Evolutionary conservation across 2,113 vertebrate genomes (phyloP), one percentile per base, ranked within the genome.

Genomic region (Nyctibius bracteatus): DNA sequence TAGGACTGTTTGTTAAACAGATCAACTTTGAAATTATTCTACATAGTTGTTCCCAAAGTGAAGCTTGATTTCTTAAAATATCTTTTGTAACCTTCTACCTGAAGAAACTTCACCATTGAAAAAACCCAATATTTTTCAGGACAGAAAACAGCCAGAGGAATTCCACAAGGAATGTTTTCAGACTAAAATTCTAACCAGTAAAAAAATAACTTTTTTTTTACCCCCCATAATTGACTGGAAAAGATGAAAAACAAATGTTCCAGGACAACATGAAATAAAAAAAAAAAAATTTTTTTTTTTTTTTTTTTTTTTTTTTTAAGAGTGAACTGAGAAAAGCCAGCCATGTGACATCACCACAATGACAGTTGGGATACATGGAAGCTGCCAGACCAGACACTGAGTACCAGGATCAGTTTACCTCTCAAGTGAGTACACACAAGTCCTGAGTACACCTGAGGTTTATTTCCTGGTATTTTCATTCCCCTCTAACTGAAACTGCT

Each of bases 211-310:
- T 12, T 23, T 58, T 46, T 74, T 80, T 30, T 3, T 2, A 22
- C 37, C 37, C 31, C 27, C 10, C 71, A 81, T 88, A 93, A 94
- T 86, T 94, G 77, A 66, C 41, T 89, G 92, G 94, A 96, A 97
- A 92, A 95, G 43, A 88, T 93, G 89, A 96, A 94, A 71, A 97
- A 86, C 63, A 86, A 88, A 86, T 93, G 90, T 97, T 94, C 93
- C 65, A 85, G 91, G 63, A 93, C 86, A 95, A 88, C 62, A 46
- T 41, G 74, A 90, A 94, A 96, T 35, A 81, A 92, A 92, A n/a
- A n/a, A n/a, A n/a, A n/a, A n/a, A n/a, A n/a, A n/a, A n/a, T n/a
- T n/a, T n/a, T n/a, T n/a, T n/a, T n/a, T n/a, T n/a, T 54, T 12
- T 8, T 28, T 31, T 23, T 61, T 30, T 66, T 55, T 10, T 61